A percentile compares a stretch with the other conserved stretches of the same genome.
These are phyloP conservation scores for Plectropomus leopardus DNA, from an alignment of 2,113 vertebrate genomes.

Conservation along the genomic window DNA sequence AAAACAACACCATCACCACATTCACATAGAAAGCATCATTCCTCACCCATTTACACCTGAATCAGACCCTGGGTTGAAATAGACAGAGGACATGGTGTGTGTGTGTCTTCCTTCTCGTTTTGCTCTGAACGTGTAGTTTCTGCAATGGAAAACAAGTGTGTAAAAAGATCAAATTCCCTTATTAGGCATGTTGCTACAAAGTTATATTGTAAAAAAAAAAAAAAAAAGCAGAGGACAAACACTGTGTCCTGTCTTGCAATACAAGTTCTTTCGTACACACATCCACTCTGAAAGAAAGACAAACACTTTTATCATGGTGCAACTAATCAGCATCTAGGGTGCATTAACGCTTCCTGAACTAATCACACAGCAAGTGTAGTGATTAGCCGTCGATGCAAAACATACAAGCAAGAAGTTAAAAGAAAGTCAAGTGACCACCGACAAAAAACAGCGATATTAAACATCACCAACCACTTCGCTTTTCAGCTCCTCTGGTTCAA, in stretches of 20 bases:
- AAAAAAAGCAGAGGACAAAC: neutral
- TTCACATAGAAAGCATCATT: neutral
- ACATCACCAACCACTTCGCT: neutral
- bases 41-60: constrained; percentile 85
- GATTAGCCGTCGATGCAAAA: neutral
- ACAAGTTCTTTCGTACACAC: too few species aligned
- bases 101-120: constrained; percentile 26
- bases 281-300: neutral
- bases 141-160: constrained; percentile 13
- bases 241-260: neutral
- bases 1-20: neutral
- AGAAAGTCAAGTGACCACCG: neutral
- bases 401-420: too few species aligned
- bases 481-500: neutral
- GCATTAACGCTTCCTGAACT: neutral
- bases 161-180: neutral
- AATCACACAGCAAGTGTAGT: neutral
- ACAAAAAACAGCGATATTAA: neutral
- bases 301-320: neutral
- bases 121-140: constrained; percentile 29
- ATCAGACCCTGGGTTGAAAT: constrained; percentile 84
- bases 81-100: constrained; percentile 86
- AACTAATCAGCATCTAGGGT: neutral
- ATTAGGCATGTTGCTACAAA: neutral
- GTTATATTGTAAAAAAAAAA: neutral